Base-by-base conservation (phyloP, 2,797 vertebrate species). In the Thunnus albacares region DNA sequence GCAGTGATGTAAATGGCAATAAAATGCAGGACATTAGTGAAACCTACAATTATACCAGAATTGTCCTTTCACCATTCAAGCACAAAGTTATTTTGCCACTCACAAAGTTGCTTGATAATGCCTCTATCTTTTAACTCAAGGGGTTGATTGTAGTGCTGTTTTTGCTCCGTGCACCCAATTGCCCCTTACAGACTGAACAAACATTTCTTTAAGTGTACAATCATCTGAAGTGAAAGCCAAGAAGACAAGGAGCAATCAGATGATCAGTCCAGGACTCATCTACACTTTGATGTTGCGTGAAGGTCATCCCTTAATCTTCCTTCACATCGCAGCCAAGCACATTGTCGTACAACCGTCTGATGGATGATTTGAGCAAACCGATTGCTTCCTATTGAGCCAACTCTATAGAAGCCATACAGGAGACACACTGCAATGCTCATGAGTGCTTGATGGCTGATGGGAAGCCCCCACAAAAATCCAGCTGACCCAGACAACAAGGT, bases 301-400 rank as follows among this genome's bases (percentile, higher is more conserved):
- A 91, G 93, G 93, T 93, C 91, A 84, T 64, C 41, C 59, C 74
- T 77, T 75, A 81, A 86, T 86, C 90, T 89, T 73, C 24, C 53
- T 15, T 63, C 77, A 49, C 65, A 33, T 47, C 62, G 11, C 78
- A 47, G 62, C 52, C 45, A 18, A 72, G 61, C n/a, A 57, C 83
- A 74, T 70, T 70, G 87, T 77, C 22, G 30, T 67, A 53, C 67
- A 77, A 52, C 68, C 26, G 56, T 30, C 79, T 84, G 86, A 82
- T 71, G 69, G 84, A 80, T 82, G 83, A 86, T 81, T 88, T 77
- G 52, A 81, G 57, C 64, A 62, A 72, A 63, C 66, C 49, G 18
- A 83, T 84, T 75, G 74, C 81, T 85, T 84, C 77, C 82, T 7
- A 20, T 76, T 63, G 86, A 71, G 80, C 28, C 49, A 13, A 18